These are phyloP conservation scores for Brenthis hecate DNA, from an alignment of 2,888 invertebrate genomes.

Conservation along the genomic window DNA sequence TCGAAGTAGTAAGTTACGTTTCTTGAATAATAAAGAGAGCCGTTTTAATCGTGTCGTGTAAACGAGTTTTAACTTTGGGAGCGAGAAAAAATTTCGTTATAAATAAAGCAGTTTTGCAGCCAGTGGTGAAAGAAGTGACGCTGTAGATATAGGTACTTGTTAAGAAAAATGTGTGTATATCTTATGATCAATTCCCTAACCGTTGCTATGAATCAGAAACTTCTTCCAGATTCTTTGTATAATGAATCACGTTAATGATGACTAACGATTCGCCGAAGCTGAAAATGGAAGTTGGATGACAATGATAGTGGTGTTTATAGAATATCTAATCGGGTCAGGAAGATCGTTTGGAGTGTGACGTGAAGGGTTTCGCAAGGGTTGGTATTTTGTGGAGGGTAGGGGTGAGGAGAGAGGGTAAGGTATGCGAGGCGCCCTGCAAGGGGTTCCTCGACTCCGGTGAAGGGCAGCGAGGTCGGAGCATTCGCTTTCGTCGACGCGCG, in stretches of 20 bases:
- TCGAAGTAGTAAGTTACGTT: constrained; percentile 29
- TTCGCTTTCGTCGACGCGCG: constrained; percentile 73
- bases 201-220: constrained; percentile 37
- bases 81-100: constrained; percentile 8
- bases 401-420: constrained; percentile 44
- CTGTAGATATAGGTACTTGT: background rate
- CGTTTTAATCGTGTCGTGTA: constrained; percentile 49
- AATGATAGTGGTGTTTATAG: constrained; percentile 28
- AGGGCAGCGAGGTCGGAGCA: constrained; percentile 78
- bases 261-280: constrained; percentile 34
- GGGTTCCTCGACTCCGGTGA: constrained; percentile 78
- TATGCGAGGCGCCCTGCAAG: constrained; percentile 47
- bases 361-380: constrained; percentile 54
- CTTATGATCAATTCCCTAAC: constrained; percentile 5
- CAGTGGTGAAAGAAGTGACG: background rate
- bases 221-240: constrained; percentile 23
- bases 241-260: constrained; percentile 37
- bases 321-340: constrained; percentile 68
- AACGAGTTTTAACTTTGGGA: constrained; percentile 21
- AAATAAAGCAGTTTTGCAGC: background rate
- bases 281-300: constrained; percentile 29
- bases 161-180: background rate
- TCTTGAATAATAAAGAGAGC: constrained; percentile 51
- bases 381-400: constrained; percentile 40
- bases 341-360: constrained; percentile 59